Evolutionary conservation across 2,113 vertebrate genomes (phyloP).

Genomic region (Arothron firmamentum): DNA sequence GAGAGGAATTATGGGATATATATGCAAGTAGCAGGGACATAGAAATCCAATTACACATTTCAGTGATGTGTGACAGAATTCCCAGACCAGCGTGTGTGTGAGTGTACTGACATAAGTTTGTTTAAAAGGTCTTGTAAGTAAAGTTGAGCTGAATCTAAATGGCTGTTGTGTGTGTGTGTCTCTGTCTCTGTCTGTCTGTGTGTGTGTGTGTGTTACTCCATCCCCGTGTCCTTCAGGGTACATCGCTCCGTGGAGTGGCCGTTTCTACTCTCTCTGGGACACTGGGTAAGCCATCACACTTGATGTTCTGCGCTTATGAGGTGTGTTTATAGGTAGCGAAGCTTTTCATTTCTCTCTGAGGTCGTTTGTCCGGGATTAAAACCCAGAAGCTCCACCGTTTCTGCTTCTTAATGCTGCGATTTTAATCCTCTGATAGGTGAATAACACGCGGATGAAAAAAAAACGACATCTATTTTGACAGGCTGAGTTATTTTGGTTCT

Average conservation of each 20-base stretch:
- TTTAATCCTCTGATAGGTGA: too few species aligned
- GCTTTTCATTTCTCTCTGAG: too few species aligned
- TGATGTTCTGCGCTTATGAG: neutral
- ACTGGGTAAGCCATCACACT: conserved; percentile 84
- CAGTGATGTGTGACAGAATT: neutral
- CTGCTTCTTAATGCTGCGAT: neutral
- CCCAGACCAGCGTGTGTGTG: neutral
- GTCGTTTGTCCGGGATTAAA: too few species aligned
- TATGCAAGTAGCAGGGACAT: conserved; percentile 12
- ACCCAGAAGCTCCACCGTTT: too few species aligned
- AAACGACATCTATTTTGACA: too few species aligned
- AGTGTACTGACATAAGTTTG: neutral
- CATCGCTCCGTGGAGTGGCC: conserved; percentile 98
- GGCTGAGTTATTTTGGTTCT: too few species aligned
- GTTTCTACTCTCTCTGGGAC: conserved; percentile 98
- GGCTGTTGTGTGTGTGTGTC: conserved; percentile 1
- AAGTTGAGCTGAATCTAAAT: conserved; percentile 3
- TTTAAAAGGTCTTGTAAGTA: conserved; percentile 1
- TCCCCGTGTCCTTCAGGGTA: conserved; percentile 77
- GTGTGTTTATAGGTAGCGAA: neutral
- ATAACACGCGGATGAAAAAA: too few species aligned
- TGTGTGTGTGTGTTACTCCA: neutral
- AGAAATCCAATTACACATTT: neutral
- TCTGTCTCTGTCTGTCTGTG: conserved; percentile 2
- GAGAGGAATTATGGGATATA: conserved; percentile 4